A percentile compares a stretch with the other conserved stretches of the same genome.
Evolutionary conservation across 2,888 invertebrate species (phyloP).

Genomic region (Aelia acuminata): DNA sequence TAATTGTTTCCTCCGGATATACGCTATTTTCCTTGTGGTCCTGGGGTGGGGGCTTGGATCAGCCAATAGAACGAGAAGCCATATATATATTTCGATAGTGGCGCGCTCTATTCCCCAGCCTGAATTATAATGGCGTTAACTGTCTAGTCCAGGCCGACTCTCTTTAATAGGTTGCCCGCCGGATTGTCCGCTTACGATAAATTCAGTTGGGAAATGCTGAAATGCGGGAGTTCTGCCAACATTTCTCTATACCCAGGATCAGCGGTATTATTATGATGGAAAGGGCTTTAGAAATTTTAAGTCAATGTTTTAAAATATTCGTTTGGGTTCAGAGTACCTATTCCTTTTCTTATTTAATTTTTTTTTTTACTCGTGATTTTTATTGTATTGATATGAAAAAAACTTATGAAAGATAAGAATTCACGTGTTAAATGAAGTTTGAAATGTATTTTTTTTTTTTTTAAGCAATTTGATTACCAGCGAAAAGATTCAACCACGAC

Average conservation of each 20-base stretch:
- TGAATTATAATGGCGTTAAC: constrained; percentile 10
- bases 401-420: too few relatives aligned
- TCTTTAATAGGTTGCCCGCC: not conserved
- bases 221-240: not conserved
- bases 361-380: too few relatives aligned
- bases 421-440: too few relatives aligned
- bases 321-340: too few relatives aligned
- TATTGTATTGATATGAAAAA: too few relatives aligned
- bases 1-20: not conserved
- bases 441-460: too few relatives aligned
- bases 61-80: not conserved
- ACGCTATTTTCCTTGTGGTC: too few relatives aligned
- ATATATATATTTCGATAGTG: not conserved
- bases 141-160: not conserved
- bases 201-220: not conserved
- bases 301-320: not conserved
- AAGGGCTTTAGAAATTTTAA: not conserved
- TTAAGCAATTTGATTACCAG: too few relatives aligned
- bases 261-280: not conserved
- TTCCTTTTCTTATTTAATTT: too few relatives aligned
- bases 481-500: too few relatives aligned
- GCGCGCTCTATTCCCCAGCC: constrained; percentile 11
- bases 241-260: not conserved
- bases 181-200: not conserved
- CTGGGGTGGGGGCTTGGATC: not conserved